phyloP scores from a whole-genome alignment of 2,113 vertebrate genomes.

The Sinocyclocheilus anophthalmus region DNA sequence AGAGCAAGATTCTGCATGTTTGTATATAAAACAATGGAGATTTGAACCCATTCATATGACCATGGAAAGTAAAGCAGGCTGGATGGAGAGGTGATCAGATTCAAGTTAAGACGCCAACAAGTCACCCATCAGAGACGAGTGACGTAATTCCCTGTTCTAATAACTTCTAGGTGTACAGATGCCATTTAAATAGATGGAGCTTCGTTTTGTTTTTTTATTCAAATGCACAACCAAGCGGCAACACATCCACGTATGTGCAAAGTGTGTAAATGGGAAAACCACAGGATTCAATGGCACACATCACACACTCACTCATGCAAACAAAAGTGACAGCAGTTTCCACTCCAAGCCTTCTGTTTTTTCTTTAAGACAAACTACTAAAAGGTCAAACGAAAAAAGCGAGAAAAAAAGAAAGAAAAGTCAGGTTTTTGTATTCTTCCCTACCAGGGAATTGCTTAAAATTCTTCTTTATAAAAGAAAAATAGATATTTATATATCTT shows the following conservation, averaged over 20 bases:
- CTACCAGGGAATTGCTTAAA: constrained; percentile 75
- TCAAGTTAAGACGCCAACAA: constrained; percentile 17
- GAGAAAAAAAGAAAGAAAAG: constrained; percentile 15
- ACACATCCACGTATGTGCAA: constrained; percentile 3
- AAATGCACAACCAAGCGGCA: constrained; percentile 41
- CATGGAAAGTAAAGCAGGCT: constrained; percentile 25
- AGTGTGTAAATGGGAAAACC: not conserved
- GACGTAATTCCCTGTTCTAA: not conserved
- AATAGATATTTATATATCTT: constrained; percentile 73
- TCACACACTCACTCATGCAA: constrained; percentile 34
- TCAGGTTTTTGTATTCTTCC: constrained; percentile 60
- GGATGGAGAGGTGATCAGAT: constrained; percentile 27
- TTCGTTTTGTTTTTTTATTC: constrained; percentile 20
- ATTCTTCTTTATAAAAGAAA: constrained; percentile 84
- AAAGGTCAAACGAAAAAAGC: constrained; percentile 43
- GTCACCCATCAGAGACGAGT: not conserved
- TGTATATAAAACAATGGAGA: not conserved
- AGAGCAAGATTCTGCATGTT: not conserved
- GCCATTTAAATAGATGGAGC: constrained; percentile 14
- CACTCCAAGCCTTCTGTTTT: constrained; percentile 35
- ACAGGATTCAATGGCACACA: constrained; percentile 13
- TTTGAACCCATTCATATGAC: not conserved
- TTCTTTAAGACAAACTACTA: constrained; percentile 28
- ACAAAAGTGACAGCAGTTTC: constrained; percentile 39
- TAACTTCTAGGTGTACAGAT: not conserved